Base-by-base conservation (phyloP, 2,113 vertebrate species). In the Probosciger aterrimus region DNA sequence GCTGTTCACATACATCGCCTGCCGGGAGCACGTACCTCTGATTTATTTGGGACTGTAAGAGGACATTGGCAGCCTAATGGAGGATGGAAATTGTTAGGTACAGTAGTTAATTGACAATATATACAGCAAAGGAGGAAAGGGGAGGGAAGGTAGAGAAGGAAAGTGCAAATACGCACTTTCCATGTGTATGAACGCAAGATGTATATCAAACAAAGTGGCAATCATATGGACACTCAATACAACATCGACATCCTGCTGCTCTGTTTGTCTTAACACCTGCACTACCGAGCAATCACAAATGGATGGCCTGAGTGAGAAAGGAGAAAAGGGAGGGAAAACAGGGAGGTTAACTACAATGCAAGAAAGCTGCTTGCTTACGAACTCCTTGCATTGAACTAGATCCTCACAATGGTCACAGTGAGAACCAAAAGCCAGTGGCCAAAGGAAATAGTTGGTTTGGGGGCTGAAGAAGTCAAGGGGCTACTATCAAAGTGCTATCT, bases 161-260 rank as follows among this genome's bases (percentile, higher is more conserved):
- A 71, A 88, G 86, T 7, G 86, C 69, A n/a, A 19, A 43, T 0
- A 19, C 67, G 52, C 88, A 17, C 91, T 92, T 88, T 39, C 82
- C 89, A 35, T 39, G 55, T n/a, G 7, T 23, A 24, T 3, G 12
- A 93, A 90, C 0, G 43, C 71, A 87, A 81, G 95, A 63, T 87
- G 75, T 49, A 95, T 95, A 95, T 86, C 93, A 92, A 97, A 94
- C 82, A 47, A 89, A 96, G 60, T 92, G 94, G 93, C 93, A 92
- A 85, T 88, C 82, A n/a, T 78, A 55, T 4, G 18, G 87, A 76
- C 85, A 90, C 70, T 90, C 83, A 50, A 31, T 47, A 65, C 74
- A 84, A 96, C 95, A 95, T 46, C 16, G 35, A 96, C 90, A 95
- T 92, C 90, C 90, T 84, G 94, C 94, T 96, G 88, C 94, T 44